Conservation (phyloP, 2,888 invertebrate species). For the Drosophila suboccidentalis region DNA sequence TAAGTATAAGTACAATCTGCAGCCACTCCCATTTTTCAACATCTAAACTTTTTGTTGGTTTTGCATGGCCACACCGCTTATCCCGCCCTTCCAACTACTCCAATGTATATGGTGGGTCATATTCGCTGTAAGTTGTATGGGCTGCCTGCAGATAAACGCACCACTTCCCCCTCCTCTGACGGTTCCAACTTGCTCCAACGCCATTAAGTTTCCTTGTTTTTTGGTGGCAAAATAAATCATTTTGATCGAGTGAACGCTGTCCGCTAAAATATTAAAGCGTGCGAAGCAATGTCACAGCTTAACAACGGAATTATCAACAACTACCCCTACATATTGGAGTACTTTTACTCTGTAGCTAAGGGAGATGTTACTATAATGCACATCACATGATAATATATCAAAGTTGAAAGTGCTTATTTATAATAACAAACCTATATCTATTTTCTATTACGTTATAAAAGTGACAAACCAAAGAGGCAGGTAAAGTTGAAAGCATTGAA, state of each 20-base stretch:
- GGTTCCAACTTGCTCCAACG: conserved; percentile 14
- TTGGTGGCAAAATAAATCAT: conserved; percentile 67
- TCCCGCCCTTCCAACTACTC: neutral
- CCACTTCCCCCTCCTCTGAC: conserved; percentile 19
- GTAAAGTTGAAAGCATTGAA: neutral
- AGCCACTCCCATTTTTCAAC: conserved; percentile 55
- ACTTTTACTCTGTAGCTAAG: neutral
- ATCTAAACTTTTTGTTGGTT: conserved; percentile 73
- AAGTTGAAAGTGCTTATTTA: neutral
- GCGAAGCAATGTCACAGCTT: conserved; percentile 16
- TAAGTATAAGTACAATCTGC: conserved; percentile 19
- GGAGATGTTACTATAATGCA: conserved; percentile 2
- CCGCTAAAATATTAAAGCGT: conserved; percentile 61
- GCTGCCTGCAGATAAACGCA: conserved; percentile 51
- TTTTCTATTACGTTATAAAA: neutral
- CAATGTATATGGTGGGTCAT: conserved; percentile 55
- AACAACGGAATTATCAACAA: conserved; percentile 19
- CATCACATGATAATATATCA: conserved; percentile 8
- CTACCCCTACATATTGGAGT: neutral
- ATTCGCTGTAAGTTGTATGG: conserved; percentile 32
- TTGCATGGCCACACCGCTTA: conserved; percentile 53
- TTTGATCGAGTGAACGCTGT: conserved; percentile 69
- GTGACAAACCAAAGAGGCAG: neutral
- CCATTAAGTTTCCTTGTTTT: conserved; percentile 43
- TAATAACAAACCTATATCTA: neutral